Conservation (phyloP, 2,888 invertebrate genomes). For the Diaperis boleti region DNA sequence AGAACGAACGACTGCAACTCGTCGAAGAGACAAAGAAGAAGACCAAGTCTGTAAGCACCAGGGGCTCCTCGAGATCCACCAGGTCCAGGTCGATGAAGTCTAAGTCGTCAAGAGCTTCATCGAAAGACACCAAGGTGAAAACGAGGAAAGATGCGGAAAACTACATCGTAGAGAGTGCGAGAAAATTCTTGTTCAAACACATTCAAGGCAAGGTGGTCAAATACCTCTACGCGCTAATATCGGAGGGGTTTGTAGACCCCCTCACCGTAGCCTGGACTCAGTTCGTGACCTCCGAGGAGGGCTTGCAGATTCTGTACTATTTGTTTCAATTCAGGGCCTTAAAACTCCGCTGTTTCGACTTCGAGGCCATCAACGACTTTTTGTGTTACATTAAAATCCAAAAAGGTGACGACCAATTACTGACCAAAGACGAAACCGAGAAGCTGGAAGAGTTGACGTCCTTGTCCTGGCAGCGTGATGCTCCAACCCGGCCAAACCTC, state of each 20-base stretch:
- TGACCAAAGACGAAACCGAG: slow-evolving; percentile 13
- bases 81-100: no score
- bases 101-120: no score
- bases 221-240: slow-evolving; percentile 53
- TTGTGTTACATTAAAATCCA: not conserved
- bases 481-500: not conserved
- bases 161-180: slow-evolving; percentile 35
- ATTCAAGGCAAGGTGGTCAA: slow-evolving; percentile 52
- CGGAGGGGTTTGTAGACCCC: slow-evolving; percentile 49
- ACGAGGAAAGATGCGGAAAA: slow-evolving; percentile 29
- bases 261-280: slow-evolving; percentile 50
- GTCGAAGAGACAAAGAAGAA: slow-evolving; percentile 22
- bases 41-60: slow-evolving; percentile 15
- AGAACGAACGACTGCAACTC: slow-evolving; percentile 34
- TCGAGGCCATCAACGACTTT: not conserved
- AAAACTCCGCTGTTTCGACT: no score
- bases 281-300: slow-evolving; percentile 51
- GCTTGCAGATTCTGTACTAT: slow-evolving; percentile 15
- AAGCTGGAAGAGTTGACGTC: no score
- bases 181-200: slow-evolving; percentile 47
- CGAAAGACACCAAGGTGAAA: slow-evolving; percentile 20
- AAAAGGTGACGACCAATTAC: slow-evolving; percentile 1
- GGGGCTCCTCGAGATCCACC: no score
- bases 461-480: no score
- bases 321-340: not conserved